Evolutionary conservation across 2,888 invertebrate species (phyloP).

Genomic region (Schizaphis graminum): DNA sequence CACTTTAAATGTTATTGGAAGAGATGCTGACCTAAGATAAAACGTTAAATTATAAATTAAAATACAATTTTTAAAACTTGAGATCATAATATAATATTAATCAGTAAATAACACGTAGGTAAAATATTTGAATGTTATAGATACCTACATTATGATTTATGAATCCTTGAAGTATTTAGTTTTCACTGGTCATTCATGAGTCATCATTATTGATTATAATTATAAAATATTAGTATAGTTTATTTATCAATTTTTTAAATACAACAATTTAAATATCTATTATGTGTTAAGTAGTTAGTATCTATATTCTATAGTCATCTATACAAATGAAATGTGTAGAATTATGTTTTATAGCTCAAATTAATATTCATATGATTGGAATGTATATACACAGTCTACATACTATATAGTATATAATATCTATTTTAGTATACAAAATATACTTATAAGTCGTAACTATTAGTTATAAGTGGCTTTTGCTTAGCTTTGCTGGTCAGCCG

Average conservation of each 20-base stretch:
- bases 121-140: not conserved
- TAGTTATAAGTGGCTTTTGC: not conserved
- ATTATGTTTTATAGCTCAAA: not conserved
- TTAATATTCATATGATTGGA: not conserved
- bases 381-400: not conserved
- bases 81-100: not conserved
- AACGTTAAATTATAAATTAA: not conserved
- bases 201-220: not conserved
- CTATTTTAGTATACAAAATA: too few relatives aligned
- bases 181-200: not conserved
- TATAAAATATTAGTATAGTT: not conserved
- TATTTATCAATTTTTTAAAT: not conserved
- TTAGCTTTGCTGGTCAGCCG: not conserved
- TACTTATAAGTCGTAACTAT: not conserved
- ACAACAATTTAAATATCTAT: not conserved
- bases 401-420: not conserved
- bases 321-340: not conserved
- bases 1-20: conserved; percentile 88
- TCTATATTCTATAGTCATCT: not conserved
- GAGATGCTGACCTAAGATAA: conserved; percentile 82
- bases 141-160: not conserved
- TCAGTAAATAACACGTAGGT: not conserved
- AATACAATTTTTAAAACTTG: not conserved
- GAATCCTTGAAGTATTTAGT: not conserved
- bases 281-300: not conserved